Percentiles rank a stretch among this genome's conserved stretches.
These are phyloP conservation scores for Sander lucioperca DNA, from an alignment of 2,113 vertebrate genomes.

Conservation along the genomic window DNA sequence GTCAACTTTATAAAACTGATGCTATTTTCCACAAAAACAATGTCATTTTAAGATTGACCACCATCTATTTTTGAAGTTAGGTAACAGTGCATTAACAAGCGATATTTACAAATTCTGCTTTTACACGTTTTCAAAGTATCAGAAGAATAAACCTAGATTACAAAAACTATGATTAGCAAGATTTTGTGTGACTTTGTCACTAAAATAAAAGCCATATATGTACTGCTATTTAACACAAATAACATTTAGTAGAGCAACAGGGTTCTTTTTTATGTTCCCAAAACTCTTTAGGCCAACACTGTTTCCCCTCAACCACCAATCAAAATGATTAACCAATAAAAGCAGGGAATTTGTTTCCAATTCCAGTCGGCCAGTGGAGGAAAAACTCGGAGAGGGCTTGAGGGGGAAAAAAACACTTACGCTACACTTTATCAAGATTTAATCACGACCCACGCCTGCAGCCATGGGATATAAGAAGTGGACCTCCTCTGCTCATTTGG, in stretches of 20 bases:
- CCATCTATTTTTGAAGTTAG: conserved; percentile 10
- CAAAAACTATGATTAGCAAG: neutral
- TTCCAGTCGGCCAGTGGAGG: conserved; percentile 15
- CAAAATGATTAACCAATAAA: conserved; percentile 46
- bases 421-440: conserved; percentile 69
- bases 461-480: conserved; percentile 53
- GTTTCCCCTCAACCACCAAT: conserved; percentile 23
- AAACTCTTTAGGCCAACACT: neutral
- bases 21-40: conserved; percentile 11
- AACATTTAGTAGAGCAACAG: conserved; percentile 2
- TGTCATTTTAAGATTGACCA: conserved; percentile 16
- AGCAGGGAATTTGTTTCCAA: conserved; percentile 40
- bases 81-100: neutral
- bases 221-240: neutral
- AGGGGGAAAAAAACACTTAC: conserved; percentile 25
- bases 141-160: neutral
- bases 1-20: conserved; percentile 21
- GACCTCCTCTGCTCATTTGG: conserved; percentile 56
- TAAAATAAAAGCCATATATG: neutral
- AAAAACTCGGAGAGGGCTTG: conserved; percentile 15
- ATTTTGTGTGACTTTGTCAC: neutral
- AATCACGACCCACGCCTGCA: conserved; percentile 60
- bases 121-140: neutral
- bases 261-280: neutral
- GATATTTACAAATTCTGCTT: neutral